Evolutionary conservation across 2,888 invertebrate genomes (phyloP).

Genomic region (Drosophila anceps): DNA sequence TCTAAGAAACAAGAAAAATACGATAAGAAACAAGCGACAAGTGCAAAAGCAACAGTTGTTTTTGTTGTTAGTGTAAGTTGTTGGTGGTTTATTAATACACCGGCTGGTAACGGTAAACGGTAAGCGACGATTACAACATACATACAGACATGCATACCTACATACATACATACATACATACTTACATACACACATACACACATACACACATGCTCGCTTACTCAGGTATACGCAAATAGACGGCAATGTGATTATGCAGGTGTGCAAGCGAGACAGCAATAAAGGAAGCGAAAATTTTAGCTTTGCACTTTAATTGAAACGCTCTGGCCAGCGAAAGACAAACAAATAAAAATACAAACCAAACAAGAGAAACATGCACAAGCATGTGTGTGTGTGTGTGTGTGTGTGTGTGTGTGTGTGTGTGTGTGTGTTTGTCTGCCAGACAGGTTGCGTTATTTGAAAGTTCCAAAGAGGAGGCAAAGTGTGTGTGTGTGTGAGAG

Average conservation of each 20-base stretch:
- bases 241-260: conserved; percentile 39
- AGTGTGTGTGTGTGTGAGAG: conserved; percentile 12
- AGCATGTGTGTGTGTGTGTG: conserved; percentile 42
- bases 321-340: conserved; percentile 42
- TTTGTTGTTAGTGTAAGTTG: conserved; percentile 34
- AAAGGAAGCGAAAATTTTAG: conserved; percentile 67
- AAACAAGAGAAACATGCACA: conserved; percentile 55
- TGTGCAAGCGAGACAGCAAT: conserved; percentile 53
- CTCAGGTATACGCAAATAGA: conserved; percentile 18
- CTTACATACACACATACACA: conserved; percentile 55
- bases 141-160: conserved; percentile 51
- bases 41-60: conserved; percentile 47
- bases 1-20: conserved; percentile 47
- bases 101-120: conserved; percentile 72
- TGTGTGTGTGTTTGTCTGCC: conserved; percentile 31
- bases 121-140: conserved; percentile 70
- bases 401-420: conserved; percentile 18
- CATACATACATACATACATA: conserved; percentile 17
- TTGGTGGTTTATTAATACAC: conserved; percentile 64
- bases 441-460: conserved; percentile 69
- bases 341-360: conserved; percentile 41
- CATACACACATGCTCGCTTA: conserved; percentile 14
- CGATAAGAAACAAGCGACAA: conserved; percentile 44
- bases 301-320: conserved; percentile 71
- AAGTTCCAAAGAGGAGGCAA: conserved; percentile 40